Evolutionary conservation across 2,797 vertebrate species (phyloP), one percentile per base, ranked within the genome.

Genomic region (Coregonus suidteri): DNA sequence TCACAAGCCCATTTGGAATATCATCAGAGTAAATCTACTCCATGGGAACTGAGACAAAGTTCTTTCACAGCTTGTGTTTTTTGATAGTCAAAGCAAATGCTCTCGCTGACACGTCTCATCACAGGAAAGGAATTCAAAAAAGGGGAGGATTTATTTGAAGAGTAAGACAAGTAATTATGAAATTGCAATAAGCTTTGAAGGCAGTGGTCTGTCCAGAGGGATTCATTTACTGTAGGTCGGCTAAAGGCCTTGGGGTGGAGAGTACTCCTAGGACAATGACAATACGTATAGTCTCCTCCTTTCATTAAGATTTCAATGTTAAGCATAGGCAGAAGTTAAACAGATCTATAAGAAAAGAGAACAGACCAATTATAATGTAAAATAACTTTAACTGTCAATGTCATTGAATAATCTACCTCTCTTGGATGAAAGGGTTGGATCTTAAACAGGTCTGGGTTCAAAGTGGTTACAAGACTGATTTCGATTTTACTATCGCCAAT

Each of bases 21-120:
- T 64, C 41, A 47, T 47, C 59, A 64, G 59, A 64, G 59, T 64
- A 64, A 64, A 64, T 64, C 59, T 64, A 25, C 59, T 64, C 59
- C 56, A 20, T 64, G 59, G 59, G 59, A 64, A 64, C 30, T 25
- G 59, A 64, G 59, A 30, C n/a, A 64, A 64, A 64, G 20, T 7
- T 64, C 56, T n/a, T 64, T 25, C 59, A 25, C 59, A 64, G 59
- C 59, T 64, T 64, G 20, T 64, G 59, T 30, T 64, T 64, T 64
- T 11, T 25, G 59, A 25, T 64, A 30, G 20, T 64, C 59, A 64
- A 64, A 25, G 59, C 25, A 11, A 64, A 64, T 64, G 59, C 59
- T 20, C 59, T 13, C 3, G 9, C 59, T 25, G 59, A 59, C 56
- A 18, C n/a, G 16, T 54, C 53, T 59, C 56, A 59, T n/a, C 59